Conservation (phyloP, 2,113 vertebrate species). For the Datnioides undecimradiatus region DNA sequence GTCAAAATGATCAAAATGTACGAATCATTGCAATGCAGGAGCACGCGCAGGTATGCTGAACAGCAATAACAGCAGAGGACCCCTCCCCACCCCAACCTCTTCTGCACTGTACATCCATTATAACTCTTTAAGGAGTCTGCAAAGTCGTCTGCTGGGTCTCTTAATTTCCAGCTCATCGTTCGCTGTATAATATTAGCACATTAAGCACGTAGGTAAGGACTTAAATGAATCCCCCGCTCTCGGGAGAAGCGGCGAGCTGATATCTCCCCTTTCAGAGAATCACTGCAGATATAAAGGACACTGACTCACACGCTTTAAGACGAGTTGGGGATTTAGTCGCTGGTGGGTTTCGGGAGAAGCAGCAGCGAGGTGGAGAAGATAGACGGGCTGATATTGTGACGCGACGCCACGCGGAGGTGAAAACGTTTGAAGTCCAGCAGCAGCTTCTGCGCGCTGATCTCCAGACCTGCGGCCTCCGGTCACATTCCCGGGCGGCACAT, state of each 20-base stretch:
- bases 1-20: neutral
- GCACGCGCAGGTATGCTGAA: conserved; percentile 5
- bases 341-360: neutral
- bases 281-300: conserved; percentile 12
- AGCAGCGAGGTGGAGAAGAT: neutral
- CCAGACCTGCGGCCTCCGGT: conserved; percentile 21
- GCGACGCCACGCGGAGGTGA: too few relatives aligned
- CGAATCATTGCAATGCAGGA: conserved; percentile 42
- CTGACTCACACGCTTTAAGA: conserved; percentile 9
- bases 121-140: conserved; percentile 2
- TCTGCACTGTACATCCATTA: conserved; percentile 12
- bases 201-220: neutral
- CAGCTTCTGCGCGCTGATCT: neutral
- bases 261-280: neutral
- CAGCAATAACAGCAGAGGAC: neutral
- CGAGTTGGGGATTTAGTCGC: conserved; percentile 10
- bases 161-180: conserved; percentile 16
- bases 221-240: neutral
- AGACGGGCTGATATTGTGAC: neutral
- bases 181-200: neutral
- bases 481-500: conserved; percentile 65
- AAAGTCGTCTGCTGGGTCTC: neutral
- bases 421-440: conserved; percentile 11
- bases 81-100: neutral
- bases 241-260: neutral